These are phyloP conservation scores for Hydra vulgaris DNA, from an alignment of 30 jellyfish, hydroid and myxozoan species.

Conservation along the genomic window DNA sequence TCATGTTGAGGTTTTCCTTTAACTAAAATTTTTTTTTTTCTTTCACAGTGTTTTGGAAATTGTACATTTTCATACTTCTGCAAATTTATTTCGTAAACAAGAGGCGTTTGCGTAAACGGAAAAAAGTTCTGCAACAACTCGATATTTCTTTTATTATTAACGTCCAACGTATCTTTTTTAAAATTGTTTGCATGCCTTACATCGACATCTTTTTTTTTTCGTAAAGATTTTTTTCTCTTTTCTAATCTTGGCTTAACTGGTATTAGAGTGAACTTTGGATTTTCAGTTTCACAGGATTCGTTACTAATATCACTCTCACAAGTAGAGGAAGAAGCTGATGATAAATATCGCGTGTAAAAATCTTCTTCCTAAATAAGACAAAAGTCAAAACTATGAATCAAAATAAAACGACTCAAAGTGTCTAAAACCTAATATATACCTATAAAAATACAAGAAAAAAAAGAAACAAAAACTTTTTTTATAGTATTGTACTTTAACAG, in stretches of 20 bases:
- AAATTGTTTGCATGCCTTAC: neutral
- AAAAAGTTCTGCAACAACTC: neutral
- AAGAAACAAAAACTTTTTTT: too few relatives aligned
- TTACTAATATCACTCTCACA: neutral
- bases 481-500: too few relatives aligned
- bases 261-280: neutral
- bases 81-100: neutral
- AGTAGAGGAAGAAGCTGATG: neutral
- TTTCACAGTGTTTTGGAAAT: neutral
- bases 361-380: neutral
- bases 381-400: too few relatives aligned
- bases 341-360: neutral
- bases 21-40: neutral
- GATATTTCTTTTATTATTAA: neutral
- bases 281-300: neutral
- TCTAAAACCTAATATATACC: too few relatives aligned
- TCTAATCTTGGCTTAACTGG: neutral
- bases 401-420: too few relatives aligned
- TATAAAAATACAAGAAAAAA: too few relatives aligned
- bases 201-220: neutral
- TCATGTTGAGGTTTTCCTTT: neutral
- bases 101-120: neutral
- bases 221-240: neutral
- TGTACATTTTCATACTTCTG: neutral
- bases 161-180: too few relatives aligned